Conservation (phyloP, 2,797 vertebrate genomes). For the Gymnopithys bicolor region DNA sequence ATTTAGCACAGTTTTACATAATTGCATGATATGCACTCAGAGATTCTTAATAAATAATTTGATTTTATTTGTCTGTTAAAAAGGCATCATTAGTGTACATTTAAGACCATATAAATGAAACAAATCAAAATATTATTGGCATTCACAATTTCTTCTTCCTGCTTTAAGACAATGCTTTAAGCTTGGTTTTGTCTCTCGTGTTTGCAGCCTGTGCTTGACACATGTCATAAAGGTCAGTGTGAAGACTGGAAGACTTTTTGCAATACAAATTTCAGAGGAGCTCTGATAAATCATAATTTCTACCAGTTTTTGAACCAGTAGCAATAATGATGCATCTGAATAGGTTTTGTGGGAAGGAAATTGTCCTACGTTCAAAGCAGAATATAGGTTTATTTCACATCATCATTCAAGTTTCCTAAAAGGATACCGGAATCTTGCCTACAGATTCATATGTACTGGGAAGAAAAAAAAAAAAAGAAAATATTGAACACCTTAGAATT, state of each 20-base stretch:
- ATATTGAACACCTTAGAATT: not conserved
- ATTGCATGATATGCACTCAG: not conserved
- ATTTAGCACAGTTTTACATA: not conserved
- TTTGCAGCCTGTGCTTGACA: not conserved
- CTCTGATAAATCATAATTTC: not conserved
- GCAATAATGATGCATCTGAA: not conserved
- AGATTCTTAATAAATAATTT: conserved; percentile 54
- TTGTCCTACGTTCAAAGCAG: not conserved
- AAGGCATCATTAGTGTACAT: conserved; percentile 43
- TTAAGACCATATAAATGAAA: conserved; percentile 52
- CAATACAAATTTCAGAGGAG: not conserved
- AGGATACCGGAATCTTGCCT: not conserved
- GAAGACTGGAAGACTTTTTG: not conserved
- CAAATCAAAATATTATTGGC: conserved; percentile 38
- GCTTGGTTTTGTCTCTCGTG: conserved; percentile 31
- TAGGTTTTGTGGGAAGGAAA: not conserved
- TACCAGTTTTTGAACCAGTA: not conserved
- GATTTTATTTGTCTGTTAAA: conserved; percentile 56
- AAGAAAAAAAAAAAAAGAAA: not conserved
- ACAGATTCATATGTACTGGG: not conserved
- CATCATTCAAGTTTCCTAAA: not conserved
- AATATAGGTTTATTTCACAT: not conserved
- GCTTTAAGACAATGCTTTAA: conserved; percentile 62
- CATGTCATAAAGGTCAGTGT: not conserved
- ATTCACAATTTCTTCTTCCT: conserved; percentile 46